phyloP scores from a whole-genome alignment of 2,888 invertebrate genomes.

The Mesochorus sp. region DNA sequence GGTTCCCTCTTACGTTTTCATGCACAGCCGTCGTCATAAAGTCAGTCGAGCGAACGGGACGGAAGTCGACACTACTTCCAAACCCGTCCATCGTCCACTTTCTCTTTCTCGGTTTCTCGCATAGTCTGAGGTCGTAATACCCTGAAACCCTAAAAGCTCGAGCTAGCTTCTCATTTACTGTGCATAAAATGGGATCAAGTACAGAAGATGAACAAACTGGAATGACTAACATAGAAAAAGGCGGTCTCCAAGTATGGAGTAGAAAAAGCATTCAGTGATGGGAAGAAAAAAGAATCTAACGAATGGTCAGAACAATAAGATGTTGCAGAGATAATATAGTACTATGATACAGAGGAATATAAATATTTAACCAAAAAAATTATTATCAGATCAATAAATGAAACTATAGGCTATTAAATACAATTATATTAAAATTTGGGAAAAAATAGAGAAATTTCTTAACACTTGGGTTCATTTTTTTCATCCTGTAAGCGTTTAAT shows the following conservation, averaged over 20 bases:
- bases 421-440: no score
- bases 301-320: not conserved
- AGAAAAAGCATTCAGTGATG: constrained; percentile 4
- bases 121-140: constrained; percentile 24
- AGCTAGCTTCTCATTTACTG: constrained; percentile 58
- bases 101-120: constrained; percentile 45
- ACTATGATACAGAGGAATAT: not conserved
- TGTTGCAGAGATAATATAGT: not conserved
- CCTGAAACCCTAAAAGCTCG: constrained; percentile 59
- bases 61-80: constrained; percentile 69
- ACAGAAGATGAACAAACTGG: constrained; percentile 17
- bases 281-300: not conserved
- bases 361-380: no score
- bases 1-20: constrained; percentile 74
- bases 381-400: no score
- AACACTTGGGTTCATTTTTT: no score
- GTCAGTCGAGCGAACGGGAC: constrained; percentile 78
- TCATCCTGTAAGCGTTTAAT: no score
- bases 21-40: constrained; percentile 79
- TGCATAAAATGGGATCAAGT: constrained; percentile 52
- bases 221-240: constrained; percentile 35
- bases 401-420: no score
- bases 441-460: no score
- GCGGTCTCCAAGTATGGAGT: constrained; percentile 13
- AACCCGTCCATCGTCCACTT: constrained; percentile 42